phyloP scores from a whole-genome alignment of 2,888 invertebrate species.

The Drosophila pseudotalamancana region DNA sequence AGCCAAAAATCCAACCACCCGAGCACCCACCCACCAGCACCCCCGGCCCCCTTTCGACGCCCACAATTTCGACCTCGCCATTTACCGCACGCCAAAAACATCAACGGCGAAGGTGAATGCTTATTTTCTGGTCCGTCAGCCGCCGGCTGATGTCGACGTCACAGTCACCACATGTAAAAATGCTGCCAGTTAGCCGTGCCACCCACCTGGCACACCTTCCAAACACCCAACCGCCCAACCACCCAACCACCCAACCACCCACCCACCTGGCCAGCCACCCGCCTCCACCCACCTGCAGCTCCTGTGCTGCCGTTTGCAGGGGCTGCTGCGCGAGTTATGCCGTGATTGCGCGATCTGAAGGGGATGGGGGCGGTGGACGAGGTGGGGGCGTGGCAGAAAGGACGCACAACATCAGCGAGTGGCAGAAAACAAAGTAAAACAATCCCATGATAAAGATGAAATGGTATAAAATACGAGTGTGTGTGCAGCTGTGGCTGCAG shows the following conservation, averaged over 20 bases:
- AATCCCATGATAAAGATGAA: constrained; percentile 68
- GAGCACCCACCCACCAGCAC: background rate
- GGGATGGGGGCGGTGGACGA: constrained; percentile 8
- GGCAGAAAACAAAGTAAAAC: constrained; percentile 43
- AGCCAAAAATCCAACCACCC: background rate
- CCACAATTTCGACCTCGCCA: constrained; percentile 60
- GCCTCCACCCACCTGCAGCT: constrained; percentile 8
- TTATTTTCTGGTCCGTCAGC: constrained; percentile 79
- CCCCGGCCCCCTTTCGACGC: background rate
- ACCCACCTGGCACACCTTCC: background rate
- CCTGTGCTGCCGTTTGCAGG: background rate
- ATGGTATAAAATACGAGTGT: constrained; percentile 57
- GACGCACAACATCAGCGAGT: constrained; percentile 9
- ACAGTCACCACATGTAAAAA: constrained; percentile 75
- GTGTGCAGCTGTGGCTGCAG: constrained; percentile 31
- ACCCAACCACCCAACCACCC: background rate
- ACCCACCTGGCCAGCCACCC: background rate
- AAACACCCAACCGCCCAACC: background rate
- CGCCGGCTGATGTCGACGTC: constrained; percentile 72
- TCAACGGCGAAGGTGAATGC: constrained; percentile 69
- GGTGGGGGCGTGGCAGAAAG: constrained; percentile 18
- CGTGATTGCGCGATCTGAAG: constrained; percentile 65
- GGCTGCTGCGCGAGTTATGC: constrained; percentile 49
- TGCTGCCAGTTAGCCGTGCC: constrained; percentile 40
- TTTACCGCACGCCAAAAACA: constrained; percentile 77